Base-by-base conservation (phyloP, 2,888 invertebrate species). In the Leptinotarsa tumamoca region DNA sequence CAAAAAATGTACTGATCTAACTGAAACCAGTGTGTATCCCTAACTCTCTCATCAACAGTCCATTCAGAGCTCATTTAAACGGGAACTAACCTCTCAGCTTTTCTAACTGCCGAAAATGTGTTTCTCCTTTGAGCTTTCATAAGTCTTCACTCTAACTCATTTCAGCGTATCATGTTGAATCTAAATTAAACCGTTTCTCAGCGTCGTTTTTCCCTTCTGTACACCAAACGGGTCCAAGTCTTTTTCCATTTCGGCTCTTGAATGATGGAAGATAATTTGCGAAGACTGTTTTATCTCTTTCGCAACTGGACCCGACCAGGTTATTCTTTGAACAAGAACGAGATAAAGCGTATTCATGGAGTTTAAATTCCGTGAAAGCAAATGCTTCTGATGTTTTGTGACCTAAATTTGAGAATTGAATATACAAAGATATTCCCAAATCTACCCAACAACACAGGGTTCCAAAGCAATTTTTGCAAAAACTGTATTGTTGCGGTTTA, bases 181-280 rank as follows among this genome's bases (percentile, higher is more conserved):
- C 63, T 63, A 63, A 63, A 63, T 63, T 63, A 63, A 63, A 63
- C 18, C 63, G 15, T 43, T 63, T 18, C 7, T 63, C 63, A 33
- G 63, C 63, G 63, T 63, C 43, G 63, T 15, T 43, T 63, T n/a
- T 63, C 4, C 43, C 27, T 43, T 63, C n/a, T 4, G 63, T 63
- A 33, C 43, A 63, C 63, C 43, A 33, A 33, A 63, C 63, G 43
- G 33, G 33, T 63, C n/a, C 63, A 3, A 33, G 43, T n/a, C 13
- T 63, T 63, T 63, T 63, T 33, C 13, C 63, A 63, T 63, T 63
- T 43, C 43, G n/a, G 63, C 63, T 63, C 63, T 63, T 63, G 63
- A 33, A 15, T 63, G 63, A 63, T 63, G 63, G 7, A 63, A 43
- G 63, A 63, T 63, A 63, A 63, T 63, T 63, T 23, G 17, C 63